Conservation (phyloP, 2,113 vertebrate species). For the Stegastes partitus region DNA sequence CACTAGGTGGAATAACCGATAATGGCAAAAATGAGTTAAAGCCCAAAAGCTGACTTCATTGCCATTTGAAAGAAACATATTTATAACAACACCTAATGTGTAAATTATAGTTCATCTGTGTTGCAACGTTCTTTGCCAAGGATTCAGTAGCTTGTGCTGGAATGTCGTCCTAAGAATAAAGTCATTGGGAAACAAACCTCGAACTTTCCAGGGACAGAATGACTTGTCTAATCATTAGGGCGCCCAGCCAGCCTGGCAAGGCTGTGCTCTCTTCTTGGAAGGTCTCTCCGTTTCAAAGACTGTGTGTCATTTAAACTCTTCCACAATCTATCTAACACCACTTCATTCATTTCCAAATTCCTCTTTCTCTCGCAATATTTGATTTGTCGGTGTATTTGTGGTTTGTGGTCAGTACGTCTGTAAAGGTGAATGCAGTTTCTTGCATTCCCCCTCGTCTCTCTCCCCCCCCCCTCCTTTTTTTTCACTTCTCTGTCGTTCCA, state of each 20-base stretch:
- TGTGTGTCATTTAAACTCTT: constrained; percentile 3
- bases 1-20: too few relatives aligned
- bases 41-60: too few relatives aligned
- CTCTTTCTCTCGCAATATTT: constrained; percentile 9
- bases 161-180: not conserved
- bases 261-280: constrained; percentile 7
- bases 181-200: constrained; percentile 17
- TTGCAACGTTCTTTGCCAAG: too few relatives aligned
- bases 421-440: constrained; percentile 34
- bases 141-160: not conserved
- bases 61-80: too few relatives aligned
- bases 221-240: not conserved
- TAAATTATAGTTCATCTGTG: too few relatives aligned
- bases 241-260: not conserved
- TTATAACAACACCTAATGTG: too few relatives aligned
- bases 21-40: too few relatives aligned
- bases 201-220: constrained; percentile 16
- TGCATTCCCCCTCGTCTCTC: constrained; percentile 5
- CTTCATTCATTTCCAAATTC: constrained; percentile 29
- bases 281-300: constrained; percentile 6
- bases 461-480: constrained; percentile 35
- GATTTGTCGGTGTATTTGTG: constrained; percentile 23
- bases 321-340: constrained; percentile 7
- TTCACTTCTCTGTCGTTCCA: constrained; percentile 57
- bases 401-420: constrained; percentile 29